A percentile compares a stretch with the other conserved stretches of the same genome.
These are phyloP conservation scores for Agrochola circellaris DNA, from an alignment of 2,888 invertebrate genomes.

Conservation along the genomic window DNA sequence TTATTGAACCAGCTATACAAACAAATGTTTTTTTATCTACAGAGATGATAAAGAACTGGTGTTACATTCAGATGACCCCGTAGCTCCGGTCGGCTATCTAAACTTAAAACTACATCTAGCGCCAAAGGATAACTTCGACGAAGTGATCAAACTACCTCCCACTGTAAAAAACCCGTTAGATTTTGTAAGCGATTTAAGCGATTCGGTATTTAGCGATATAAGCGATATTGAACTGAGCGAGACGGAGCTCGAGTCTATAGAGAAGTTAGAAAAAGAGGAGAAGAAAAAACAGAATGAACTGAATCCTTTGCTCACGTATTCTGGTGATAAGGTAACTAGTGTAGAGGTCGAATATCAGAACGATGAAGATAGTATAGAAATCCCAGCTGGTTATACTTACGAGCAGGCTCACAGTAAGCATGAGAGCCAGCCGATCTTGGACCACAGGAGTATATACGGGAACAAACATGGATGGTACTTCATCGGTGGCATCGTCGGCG, in stretches of 20 bases:
- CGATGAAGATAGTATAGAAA: slow-evolving; percentile 77
- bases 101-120: slow-evolving; percentile 96
- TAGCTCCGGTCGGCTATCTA: slow-evolving; percentile 98
- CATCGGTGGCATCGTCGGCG: slow-evolving; percentile 95
- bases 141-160: slow-evolving; percentile 83
- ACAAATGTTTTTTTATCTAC: slow-evolving; percentile 52
- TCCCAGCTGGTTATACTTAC: slow-evolving; percentile 81
- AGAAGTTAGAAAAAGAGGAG: slow-evolving; percentile 88
- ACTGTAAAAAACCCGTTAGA: slow-evolving; percentile 91
- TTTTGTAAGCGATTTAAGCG: slow-evolving; percentile 91
- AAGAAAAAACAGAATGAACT: slow-evolving; percentile 85
- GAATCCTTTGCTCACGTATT: slow-evolving; percentile 84
- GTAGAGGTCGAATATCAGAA: slow-evolving; percentile 76
- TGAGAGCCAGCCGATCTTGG: slow-evolving; percentile 91
- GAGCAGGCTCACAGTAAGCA: slow-evolving; percentile 86
- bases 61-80: slow-evolving; percentile 97
- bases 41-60: slow-evolving; percentile 97
- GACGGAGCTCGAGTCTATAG: slow-evolving; percentile 91
- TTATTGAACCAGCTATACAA: slow-evolving; percentile 21
- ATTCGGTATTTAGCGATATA: slow-evolving; percentile 92
- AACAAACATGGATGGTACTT: slow-evolving; percentile 96
- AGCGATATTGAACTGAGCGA: slow-evolving; percentile 92
- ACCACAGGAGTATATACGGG: slow-evolving; percentile 91
- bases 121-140: slow-evolving; percentile 89
- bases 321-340: slow-evolving; percentile 76